Percentiles rank a stretch among this genome's conserved stretches.
Conservation (phyloP, 2,888 invertebrate species). For the Calephelis perditalis region DNA sequence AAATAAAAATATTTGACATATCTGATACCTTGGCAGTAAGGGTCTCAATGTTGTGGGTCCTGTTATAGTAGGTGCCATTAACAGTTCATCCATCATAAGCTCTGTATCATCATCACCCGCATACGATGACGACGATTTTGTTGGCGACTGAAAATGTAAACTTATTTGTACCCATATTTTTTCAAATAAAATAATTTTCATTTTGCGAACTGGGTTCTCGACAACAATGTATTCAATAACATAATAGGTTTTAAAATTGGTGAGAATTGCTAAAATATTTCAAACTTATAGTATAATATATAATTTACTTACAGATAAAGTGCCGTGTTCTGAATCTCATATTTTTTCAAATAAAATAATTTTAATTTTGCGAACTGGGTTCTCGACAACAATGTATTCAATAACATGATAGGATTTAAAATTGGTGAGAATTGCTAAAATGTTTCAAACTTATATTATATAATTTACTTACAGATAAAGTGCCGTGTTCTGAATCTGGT, state of each 20-base stretch:
- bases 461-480: constrained; percentile 74
- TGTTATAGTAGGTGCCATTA: constrained; percentile 88
- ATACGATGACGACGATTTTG: constrained; percentile 82
- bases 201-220: background rate
- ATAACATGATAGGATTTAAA: too few relatives aligned
- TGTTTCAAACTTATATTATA: too few relatives aligned
- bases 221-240: too few relatives aligned
- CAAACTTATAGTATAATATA: too few relatives aligned
- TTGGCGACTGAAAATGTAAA: constrained; percentile 73
- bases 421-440: too few relatives aligned
- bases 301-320: constrained; percentile 74
- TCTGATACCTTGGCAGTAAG: constrained; percentile 80
- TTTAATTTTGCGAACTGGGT: background rate
- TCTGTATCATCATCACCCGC: constrained; percentile 87
- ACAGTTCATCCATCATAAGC: constrained; percentile 88
- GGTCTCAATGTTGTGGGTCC: constrained; percentile 84
- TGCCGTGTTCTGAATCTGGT: constrained; percentile 82
- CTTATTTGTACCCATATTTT: background rate
- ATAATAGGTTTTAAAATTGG: too few relatives aligned
- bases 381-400: too few relatives aligned
- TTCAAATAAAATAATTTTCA: background rate
- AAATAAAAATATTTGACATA: background rate
- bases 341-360: background rate
- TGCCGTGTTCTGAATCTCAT: constrained; percentile 81
- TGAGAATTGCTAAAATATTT: too few relatives aligned